Base-by-base conservation (phyloP, 2,797 vertebrate species). In the Sorex maritimensis region DNA sequence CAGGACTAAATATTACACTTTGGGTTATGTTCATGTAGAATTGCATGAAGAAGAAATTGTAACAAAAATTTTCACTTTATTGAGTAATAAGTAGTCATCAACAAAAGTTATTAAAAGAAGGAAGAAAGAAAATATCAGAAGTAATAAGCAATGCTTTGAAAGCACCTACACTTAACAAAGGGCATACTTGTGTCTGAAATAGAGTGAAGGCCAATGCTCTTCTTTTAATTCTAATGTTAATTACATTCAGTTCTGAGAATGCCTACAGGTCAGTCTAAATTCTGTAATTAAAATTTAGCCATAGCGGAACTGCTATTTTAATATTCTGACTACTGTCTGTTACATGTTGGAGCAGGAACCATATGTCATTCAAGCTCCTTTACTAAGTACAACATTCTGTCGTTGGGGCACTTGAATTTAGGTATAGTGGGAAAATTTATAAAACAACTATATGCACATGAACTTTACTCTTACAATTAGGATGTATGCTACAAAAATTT, bases 171-270 rank as follows among this genome's bases (percentile, higher is more conserved):
- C 13, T 81, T 13, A 89, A 77, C 52, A 90, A 1, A 3, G 65
- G 65, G 9, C 12, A 67, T 9, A 55, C 46, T 28, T 26, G 49
- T 49, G 52, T 12, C 30, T 84, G 21, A 63, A n/a, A 71, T 28
- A 55, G 1, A 80, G 28, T 7, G 72, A 34, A 72, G 6, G 44
- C 9, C 19, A 38, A 1, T 13, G 13, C 21, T 67, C 30, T 28
- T 14, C 67, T 19, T 1, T 10, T 28, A 26, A 80, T 75, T 75
- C 19, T 88, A 28, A 23, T 5, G 49, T 83, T 80, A 6, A 7
- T 11, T 15, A 89, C 86, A 61, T 72, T 69, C 65, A 73, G 63
- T 71, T 87, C 63, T 81, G 79, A 90, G 41, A 85, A 23, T 44
- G 63, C 69, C 55, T 12, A 78, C 15, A 41, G 19, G 34, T 46